Percentiles rank a stretch among this genome's conserved stretches.
Conservation (phyloP, 2,888 invertebrate species). For the Anorthoa munda region DNA sequence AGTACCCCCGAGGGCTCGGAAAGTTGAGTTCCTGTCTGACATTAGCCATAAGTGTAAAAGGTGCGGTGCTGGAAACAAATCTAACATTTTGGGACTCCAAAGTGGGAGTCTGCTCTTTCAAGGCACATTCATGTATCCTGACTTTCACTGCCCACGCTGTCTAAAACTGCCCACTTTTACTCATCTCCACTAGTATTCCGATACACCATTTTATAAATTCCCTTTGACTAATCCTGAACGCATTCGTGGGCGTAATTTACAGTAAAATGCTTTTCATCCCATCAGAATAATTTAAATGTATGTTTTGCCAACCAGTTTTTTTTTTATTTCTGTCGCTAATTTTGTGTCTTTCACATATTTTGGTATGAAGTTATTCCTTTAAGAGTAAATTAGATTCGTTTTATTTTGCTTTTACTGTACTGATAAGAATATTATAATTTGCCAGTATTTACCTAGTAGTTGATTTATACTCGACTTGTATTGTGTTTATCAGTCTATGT, state of each 20-base stretch:
- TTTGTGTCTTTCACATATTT: conserved; percentile 20
- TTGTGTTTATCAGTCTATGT: no score
- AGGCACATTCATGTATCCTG: no score
- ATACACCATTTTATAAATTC: conserved; percentile 56
- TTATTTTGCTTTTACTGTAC: background rate
- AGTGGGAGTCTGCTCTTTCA: no score
- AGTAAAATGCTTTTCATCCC: conserved; percentile 51
- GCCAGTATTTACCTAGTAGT: no score
- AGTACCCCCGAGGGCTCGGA: no score
- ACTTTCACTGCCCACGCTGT: conserved; percentile 45
- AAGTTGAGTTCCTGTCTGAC: no score
- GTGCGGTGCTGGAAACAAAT: no score
- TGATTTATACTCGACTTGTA: no score
- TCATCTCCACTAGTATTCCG: conserved; percentile 34
- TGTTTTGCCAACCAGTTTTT: conserved; percentile 39
- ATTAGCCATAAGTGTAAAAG: no score
- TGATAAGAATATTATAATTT: no score
- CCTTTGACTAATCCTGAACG: conserved; percentile 47
- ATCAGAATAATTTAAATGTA: conserved; percentile 52
- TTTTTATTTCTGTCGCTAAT: conserved; percentile 36
- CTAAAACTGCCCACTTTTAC: conserved; percentile 60
- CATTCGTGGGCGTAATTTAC: conserved; percentile 54
- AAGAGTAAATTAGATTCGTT: background rate
- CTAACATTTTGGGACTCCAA: no score
- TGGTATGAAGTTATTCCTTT: background rate